Base-by-base conservation (phyloP, 2,888 invertebrate genomes). In the Ecliptopera silaceata region DNA sequence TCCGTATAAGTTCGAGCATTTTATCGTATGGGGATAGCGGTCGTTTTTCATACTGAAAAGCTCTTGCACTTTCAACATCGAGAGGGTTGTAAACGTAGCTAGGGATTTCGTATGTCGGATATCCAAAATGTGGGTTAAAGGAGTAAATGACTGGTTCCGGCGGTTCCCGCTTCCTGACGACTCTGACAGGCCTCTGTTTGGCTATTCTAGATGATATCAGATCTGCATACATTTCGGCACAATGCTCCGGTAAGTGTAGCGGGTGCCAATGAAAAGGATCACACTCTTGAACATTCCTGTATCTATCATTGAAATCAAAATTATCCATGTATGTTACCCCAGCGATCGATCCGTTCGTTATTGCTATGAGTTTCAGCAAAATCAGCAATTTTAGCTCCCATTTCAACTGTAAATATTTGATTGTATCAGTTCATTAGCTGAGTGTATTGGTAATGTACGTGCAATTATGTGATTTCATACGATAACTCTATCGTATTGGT, bases 241-340 rank as follows among this genome's bases (percentile, higher is more conserved):
- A 89, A 41, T 82, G 64, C 26, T 80, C 79, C 0, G 89, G 88
- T 42, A 89, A 62, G 69, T 88, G 88, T 8, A 90, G 65, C 0
- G 89, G 90, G 57, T 89, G 83, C 84, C 84, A 89, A 63, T 86
- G 77, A 34, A 84, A 70, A 1, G 89, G 88, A 58, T 89, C 81
- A 56, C 89, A 89, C 68, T 88, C 86, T 46, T 83, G 68, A 4
- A 77, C 65, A 36, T 87, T 69, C 54, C 75, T 72, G 60, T 85
- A 88, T 53, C 85, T 72, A 32, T 81, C 70, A 54, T 83, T 82
- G 36, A 88, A 86, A 61, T 86, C 81, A 41, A 84, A 84, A 49
- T 86, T 31, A 18, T 89, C 89, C 77, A 69, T 82, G 63, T 88
- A 89, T 0, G 90, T 86, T 15, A 88, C 72, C 3, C 90, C 90